phyloP scores from a whole-genome alignment of 2,113 vertebrate genomes.

The Laticauda laticaudata region DNA sequence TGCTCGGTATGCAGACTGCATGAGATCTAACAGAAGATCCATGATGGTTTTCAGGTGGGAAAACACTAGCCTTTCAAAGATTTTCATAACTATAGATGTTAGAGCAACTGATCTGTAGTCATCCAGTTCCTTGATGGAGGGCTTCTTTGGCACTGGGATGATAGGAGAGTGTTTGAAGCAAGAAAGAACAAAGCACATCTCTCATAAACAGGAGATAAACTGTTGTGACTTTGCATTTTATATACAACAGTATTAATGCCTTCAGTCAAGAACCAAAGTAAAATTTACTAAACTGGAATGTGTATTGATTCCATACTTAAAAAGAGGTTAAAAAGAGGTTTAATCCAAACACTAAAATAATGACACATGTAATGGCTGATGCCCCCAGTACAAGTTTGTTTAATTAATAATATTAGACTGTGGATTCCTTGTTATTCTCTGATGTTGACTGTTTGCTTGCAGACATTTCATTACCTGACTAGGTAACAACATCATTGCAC shows the following conservation, averaged over 20 bases:
- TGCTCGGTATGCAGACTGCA: too few relatives aligned
- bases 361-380: neutral
- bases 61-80: too few relatives aligned
- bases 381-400: neutral
- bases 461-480: neutral
- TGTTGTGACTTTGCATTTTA: slow-evolving; percentile 5
- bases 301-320: neutral
- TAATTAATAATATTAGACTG: neutral
- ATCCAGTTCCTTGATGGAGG: too few relatives aligned
- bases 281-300: slow-evolving; percentile 9
- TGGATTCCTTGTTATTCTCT: neutral
- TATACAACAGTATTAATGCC: neutral
- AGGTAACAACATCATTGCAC: neutral
- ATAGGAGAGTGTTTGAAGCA: too few relatives aligned
- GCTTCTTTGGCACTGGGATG: too few relatives aligned
- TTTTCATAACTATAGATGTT: too few relatives aligned
- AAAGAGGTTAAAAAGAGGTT: neutral
- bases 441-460: neutral
- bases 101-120: too few relatives aligned
- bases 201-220: neutral
- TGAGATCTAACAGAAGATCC: too few relatives aligned
- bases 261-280: neutral
- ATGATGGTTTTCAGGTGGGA: too few relatives aligned
- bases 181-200: too few relatives aligned
- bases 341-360: neutral